Conservation (phyloP, 2,888 invertebrate species). For the Lithodes maja region DNA sequence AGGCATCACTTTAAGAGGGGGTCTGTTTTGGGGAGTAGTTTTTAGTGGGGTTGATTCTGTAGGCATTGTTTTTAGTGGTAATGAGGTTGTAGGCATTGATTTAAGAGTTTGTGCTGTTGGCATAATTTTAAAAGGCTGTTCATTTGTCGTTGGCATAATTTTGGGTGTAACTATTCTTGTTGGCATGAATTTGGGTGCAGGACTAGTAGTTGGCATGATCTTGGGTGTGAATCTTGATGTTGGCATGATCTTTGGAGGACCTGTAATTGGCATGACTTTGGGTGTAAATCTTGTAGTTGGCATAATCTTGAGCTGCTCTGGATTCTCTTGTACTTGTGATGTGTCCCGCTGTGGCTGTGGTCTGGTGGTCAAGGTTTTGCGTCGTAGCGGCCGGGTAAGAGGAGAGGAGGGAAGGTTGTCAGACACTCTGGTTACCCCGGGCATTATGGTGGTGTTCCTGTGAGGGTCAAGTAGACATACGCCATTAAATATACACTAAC, state of each 20-base stretch:
- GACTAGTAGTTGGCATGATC: neutral
- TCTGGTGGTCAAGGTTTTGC: neutral
- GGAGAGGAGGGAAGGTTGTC: neutral
- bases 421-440: neutral
- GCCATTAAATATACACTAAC: too few relatives aligned
- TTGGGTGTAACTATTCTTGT: neutral
- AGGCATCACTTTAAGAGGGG: neutral
- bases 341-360: neutral
- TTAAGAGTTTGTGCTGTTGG: neutral
- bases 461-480: neutral
- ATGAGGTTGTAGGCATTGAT: neutral
- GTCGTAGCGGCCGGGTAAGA: neutral
- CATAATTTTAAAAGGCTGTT: neutral
- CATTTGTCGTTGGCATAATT: neutral
- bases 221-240: neutral
- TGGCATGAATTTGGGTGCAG: neutral
- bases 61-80: constrained; percentile 34
- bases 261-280: neutral
- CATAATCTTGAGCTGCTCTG: neutral
- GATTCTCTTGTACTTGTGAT: neutral
- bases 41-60: neutral
- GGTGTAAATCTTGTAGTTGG: neutral
- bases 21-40: neutral
- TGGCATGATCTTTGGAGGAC: neutral
- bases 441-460: constrained; percentile 3